Percentiles rank a stretch among this genome's conserved stretches.
Evolutionary conservation across 1,140 invertebrate genomes (phyloP).

Genomic region (Drosophila sturtevanti): DNA sequence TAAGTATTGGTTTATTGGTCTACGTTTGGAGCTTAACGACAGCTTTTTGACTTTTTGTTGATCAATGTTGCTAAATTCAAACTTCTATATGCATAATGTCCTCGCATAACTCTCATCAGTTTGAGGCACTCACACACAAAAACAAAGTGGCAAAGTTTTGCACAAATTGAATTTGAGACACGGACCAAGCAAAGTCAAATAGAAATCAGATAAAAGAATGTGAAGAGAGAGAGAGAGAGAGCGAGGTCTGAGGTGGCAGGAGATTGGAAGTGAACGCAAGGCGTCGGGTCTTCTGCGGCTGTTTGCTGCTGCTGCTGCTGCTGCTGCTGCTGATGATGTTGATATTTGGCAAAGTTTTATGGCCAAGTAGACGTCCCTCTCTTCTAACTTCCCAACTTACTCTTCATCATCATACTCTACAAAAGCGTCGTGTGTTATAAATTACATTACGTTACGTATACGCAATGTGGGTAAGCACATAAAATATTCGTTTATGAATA

Average conservation of each 20-base stretch:
- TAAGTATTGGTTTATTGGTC: background rate
- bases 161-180: slow-evolving; percentile 59
- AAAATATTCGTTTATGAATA: slow-evolving; percentile 73
- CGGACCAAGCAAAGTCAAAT: slow-evolving; percentile 35
- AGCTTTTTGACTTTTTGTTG: background rate
- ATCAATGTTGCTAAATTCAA: slow-evolving; percentile 35
- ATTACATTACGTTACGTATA: slow-evolving; percentile 77
- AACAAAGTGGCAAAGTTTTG: slow-evolving; percentile 35
- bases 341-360: slow-evolving; percentile 47
- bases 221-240: background rate
- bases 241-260: too few species aligned
- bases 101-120: slow-evolving; percentile 25
- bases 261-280: background rate
- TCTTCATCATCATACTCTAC: background rate
- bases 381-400: background rate
- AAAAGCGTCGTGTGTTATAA: slow-evolving; percentile 49
- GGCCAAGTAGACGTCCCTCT: slow-evolving; percentile 7
- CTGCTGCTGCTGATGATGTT: slow-evolving; percentile 24
- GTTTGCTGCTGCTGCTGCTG: background rate
- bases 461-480: slow-evolving; percentile 63
- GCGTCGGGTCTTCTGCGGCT: too few species aligned
- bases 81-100: slow-evolving; percentile 20
- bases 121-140: slow-evolving; percentile 18
- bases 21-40: background rate
- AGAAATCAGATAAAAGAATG: slow-evolving; percentile 22